phyloP scores from a whole-genome alignment of 2,888 invertebrate genomes.

The Pocota personata region DNA sequence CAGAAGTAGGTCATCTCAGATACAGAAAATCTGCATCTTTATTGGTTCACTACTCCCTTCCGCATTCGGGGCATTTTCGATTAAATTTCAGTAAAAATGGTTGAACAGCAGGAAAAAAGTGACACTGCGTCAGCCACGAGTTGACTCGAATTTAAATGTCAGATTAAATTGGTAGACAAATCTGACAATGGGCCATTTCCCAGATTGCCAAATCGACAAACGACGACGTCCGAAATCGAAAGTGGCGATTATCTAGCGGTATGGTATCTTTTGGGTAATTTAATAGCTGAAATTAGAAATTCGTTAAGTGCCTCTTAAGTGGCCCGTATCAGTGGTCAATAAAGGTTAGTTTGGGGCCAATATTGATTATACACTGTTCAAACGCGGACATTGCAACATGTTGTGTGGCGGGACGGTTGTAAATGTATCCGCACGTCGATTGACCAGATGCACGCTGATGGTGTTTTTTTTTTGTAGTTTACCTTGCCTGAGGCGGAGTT shows the following conservation, averaged over 20 bases:
- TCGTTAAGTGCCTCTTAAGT: conserved; percentile 17
- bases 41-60: conserved; percentile 31
- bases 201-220: conserved; percentile 1
- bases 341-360: not conserved
- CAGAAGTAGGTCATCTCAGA: conserved; percentile 43
- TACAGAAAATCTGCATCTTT: conserved; percentile 16
- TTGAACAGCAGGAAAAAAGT: not conserved
- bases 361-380: not conserved
- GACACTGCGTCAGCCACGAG: not conserved
- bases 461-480: not conserved
- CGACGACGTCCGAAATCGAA: conserved; percentile 2
- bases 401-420: not conserved
- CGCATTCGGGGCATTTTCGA: conserved; percentile 25
- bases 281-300: conserved; percentile 25
- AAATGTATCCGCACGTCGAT: not conserved
- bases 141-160: conserved; percentile 9
- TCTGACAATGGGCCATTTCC: not conserved
- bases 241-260: conserved; percentile 6
- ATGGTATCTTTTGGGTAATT: not conserved
- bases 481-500: too few species aligned
- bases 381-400: conserved; percentile 29
- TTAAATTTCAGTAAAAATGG: not conserved
- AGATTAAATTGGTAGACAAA: not conserved
- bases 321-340: conserved; percentile 10
- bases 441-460: conserved; percentile 17